Evolutionary conservation across 2,113 vertebrate genomes (phyloP), one percentile per base, ranked within the genome.

Genomic region (Daubentonia madagascariensis): DNA sequence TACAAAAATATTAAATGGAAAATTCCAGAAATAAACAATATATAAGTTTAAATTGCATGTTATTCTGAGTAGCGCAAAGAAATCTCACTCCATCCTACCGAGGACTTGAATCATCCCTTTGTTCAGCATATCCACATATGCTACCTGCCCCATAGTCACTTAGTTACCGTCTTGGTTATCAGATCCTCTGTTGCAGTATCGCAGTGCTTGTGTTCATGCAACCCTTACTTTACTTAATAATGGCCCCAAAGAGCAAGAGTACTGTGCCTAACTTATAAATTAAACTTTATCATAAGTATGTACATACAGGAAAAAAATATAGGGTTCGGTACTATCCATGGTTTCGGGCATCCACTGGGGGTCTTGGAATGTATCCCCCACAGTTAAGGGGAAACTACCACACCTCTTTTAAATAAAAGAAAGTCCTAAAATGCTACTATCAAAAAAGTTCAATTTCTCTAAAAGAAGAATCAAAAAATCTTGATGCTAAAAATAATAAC

Each of bases 401-500:
- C n/a, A 75, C 32, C 40, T 91, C 59, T 68, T 85, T 91, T 54
- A 91, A 89, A 81, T n/a, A 65, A 93, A 94, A 85, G 1, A 75
- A 45, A 73, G 25, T 79, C 32, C 35, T 92, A 94, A 72, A 63
- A 84, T 68, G 43, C 63, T 85, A 63, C 1, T 78, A 50, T 78
- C 52, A 67, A 28, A 95, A 88, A 70, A 61, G 59, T 79, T 87
- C 54, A 57, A 37, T 59, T 97, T 92, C 35, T 85, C 70, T 28
- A 84, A 92, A 97, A 80, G 17, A 63, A 81, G 18, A 85, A 63
- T 48, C 32, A 84, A 70, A n/a, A 87, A 48, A 50, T 88, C 50
- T 87, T 97, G 45, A 93, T 73, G 10, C 30, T 72, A 72, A 78
- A 91, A 85, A 90, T 63, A 95, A 63, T 48, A 95, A 95, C 25